Evolutionary conservation across 2,113 vertebrate genomes (phyloP).

Genomic region (Euleptes europaea): DNA sequence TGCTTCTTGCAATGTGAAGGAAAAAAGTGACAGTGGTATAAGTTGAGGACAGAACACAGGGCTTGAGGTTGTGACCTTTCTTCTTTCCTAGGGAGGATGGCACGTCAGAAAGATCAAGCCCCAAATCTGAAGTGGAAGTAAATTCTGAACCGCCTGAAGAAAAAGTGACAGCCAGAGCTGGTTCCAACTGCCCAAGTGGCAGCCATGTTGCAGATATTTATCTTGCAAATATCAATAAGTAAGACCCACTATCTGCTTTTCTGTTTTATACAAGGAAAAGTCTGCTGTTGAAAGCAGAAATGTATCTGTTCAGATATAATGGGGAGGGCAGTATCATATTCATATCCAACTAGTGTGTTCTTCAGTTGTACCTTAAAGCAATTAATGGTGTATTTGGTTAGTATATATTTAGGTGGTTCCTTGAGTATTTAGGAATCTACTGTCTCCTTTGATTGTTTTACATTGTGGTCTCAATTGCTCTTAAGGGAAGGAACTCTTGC

Average conservation of each 20-base stretch:
- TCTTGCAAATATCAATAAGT: constrained; percentile 99
- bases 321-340: not conserved
- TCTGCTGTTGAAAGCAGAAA: not conserved
- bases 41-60: not conserved
- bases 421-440: not conserved
- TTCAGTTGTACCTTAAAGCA: not conserved
- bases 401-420: not conserved
- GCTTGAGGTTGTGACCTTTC: constrained; percentile 54
- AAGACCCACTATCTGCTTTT: constrained; percentile 58
- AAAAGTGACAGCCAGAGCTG: constrained; percentile 89
- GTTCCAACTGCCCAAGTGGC: constrained; percentile 90
- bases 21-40: not conserved
- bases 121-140: constrained; percentile 89
- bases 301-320: not conserved
- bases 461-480: not conserved
- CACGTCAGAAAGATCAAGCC: constrained; percentile 86
- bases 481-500: not conserved
- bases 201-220: constrained; percentile 97
- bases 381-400: not conserved
- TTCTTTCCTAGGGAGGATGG: constrained; percentile 83
- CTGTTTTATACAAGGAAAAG: not conserved
- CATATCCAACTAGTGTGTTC: not conserved
- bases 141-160: constrained; percentile 88
- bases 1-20: rapidly evolving
- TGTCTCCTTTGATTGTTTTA: not conserved